phyloP scores from a whole-genome alignment of 2,797 vertebrate genomes.

The Acanthurus leucopareius region DNA sequence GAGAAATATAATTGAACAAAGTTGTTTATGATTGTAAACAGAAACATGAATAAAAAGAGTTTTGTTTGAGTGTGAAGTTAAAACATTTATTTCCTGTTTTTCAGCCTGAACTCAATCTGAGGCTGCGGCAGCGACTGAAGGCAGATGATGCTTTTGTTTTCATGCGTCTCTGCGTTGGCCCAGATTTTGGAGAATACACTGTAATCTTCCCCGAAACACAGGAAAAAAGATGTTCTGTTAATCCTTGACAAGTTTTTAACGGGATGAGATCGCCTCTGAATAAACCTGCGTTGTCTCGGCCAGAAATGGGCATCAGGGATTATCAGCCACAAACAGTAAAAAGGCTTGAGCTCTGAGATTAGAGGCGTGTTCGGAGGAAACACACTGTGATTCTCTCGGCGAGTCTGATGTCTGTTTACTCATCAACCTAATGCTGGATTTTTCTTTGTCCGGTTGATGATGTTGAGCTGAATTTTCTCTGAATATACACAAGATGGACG shows the following conservation, averaged over 20 bases:
- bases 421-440: background rate
- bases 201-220: conserved; percentile 71
- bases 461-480: too few relatives aligned
- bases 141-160: conserved; percentile 61
- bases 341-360: conserved; percentile 59
- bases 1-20: too few relatives aligned
- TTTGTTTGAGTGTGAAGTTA: too few relatives aligned
- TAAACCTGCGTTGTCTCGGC: conserved; percentile 67
- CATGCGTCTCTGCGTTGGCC: conserved; percentile 35
- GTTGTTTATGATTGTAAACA: too few relatives aligned
- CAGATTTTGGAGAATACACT: conserved; percentile 56
- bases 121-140: too few relatives aligned
- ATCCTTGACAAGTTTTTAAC: conserved; percentile 81
- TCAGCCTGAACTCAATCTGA: too few relatives aligned
- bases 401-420: background rate
- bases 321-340: conserved; percentile 57
- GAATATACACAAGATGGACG: too few relatives aligned
- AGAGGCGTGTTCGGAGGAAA: conserved; percentile 29
- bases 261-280: conserved; percentile 64
- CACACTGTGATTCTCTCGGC: background rate
- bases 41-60: too few relatives aligned
- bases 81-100: too few relatives aligned
- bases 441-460: background rate
- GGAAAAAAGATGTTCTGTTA: conserved; percentile 69
- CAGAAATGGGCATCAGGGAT: conserved; percentile 85